Evolutionary conservation across 2,888 invertebrate species (phyloP).

Genomic region (Thereva unica): DNA sequence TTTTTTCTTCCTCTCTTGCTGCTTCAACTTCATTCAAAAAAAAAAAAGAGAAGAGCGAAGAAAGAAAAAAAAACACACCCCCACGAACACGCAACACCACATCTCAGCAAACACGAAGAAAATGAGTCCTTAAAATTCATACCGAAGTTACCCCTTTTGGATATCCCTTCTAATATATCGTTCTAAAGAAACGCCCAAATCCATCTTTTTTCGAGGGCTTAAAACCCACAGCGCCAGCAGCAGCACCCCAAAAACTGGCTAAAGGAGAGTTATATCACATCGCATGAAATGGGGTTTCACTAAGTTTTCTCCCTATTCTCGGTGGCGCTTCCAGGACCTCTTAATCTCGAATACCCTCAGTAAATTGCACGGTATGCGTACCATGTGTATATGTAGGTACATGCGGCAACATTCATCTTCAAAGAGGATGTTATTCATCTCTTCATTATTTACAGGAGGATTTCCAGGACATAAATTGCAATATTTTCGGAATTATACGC

Average conservation of each 20-base stretch:
- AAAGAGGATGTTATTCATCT: conserved; percentile 31
- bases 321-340: conserved; percentile 22
- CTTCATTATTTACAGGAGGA: conserved; percentile 39
- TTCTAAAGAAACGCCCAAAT: conserved; percentile 19
- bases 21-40: background rate
- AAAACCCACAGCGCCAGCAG: conserved; percentile 18
- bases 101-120: background rate
- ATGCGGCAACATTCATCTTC: conserved; percentile 24
- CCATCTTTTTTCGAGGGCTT: conserved; percentile 18
- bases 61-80: background rate
- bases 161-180: conserved; percentile 1
- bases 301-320: background rate
- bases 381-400: conserved; percentile 4
- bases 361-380: background rate
- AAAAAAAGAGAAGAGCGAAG: conserved; percentile 12
- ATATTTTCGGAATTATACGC: conserved; percentile 39
- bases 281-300: conserved; percentile 6
- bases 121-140: conserved; percentile 22
- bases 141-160: conserved; percentile 16
- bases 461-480: conserved; percentile 41
- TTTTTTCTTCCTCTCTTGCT: too few relatives aligned
- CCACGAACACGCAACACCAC: background rate
- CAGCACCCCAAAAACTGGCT: background rate
- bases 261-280: conserved; percentile 11
- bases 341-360: conserved; percentile 21